Conservation (phyloP, 1,140 invertebrate genomes). For the Elysia chlorotica region DNA sequence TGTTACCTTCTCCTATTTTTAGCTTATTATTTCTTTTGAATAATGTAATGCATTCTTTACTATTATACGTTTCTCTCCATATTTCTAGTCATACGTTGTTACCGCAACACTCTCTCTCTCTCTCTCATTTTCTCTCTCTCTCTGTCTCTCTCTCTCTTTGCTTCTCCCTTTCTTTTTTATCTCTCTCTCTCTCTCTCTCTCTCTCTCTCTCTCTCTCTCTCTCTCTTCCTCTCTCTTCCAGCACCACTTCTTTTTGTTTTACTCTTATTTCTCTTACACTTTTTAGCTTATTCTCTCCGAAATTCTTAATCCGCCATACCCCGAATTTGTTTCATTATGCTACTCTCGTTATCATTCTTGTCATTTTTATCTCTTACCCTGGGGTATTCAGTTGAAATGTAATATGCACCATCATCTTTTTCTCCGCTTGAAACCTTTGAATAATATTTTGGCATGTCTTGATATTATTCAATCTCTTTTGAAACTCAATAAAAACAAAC, state of each 20-base stretch:
- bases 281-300: neutral
- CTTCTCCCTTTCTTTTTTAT: neutral
- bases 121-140: conserved; percentile 8
- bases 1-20: too few species aligned
- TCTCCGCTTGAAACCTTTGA: neutral
- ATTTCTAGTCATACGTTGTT: neutral
- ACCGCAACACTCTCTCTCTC: neutral
- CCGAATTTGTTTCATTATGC: too few species aligned
- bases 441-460: too few species aligned
- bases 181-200: too few species aligned
- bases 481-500: too few species aligned
- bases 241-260: neutral
- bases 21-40: too few species aligned
- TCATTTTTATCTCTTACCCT: neutral
- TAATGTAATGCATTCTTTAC: too few species aligned
- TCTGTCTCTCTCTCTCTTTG: conserved; percentile 4
- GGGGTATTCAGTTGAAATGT: neutral
- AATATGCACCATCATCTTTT: neutral
- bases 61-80: too few species aligned
- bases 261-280: neutral
- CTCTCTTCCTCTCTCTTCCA: neutral
- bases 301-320: too few species aligned
- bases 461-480: too few species aligned
- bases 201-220: neutral
- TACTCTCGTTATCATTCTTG: too few species aligned